These are phyloP conservation scores for Eudemis profundana DNA, from an alignment of 2,888 invertebrate species.

Conservation along the genomic window DNA sequence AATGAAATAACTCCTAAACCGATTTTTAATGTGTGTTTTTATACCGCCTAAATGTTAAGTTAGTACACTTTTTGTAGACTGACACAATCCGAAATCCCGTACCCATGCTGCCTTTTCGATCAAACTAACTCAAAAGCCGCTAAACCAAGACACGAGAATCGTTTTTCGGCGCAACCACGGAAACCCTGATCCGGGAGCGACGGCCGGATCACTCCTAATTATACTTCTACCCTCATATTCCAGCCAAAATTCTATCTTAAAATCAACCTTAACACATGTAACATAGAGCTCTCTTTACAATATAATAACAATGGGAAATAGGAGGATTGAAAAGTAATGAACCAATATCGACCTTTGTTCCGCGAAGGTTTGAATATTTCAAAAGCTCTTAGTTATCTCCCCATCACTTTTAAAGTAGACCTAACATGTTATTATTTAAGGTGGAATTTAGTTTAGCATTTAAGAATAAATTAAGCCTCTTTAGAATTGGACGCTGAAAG, in stretches of 20 bases:
- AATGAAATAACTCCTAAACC: no score
- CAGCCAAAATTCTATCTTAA: not conserved
- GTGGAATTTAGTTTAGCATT: not conserved
- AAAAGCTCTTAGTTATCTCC: not conserved
- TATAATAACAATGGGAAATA: not conserved
- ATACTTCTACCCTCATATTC: not conserved
- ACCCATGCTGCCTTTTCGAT: slow-evolving; percentile 7
- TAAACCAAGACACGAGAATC: slow-evolving; percentile 33
- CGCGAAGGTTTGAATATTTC: slow-evolving; percentile 8
- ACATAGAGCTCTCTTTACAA: not conserved
- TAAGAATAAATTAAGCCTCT: no score
- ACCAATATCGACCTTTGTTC: not conserved
- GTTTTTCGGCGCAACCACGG: slow-evolving; percentile 24
- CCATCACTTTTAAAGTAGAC: not conserved
- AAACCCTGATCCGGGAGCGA: slow-evolving; percentile 8
- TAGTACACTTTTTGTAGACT: not conserved
- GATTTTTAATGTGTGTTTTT: no score
- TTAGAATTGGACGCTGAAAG: no score
- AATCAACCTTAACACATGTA: not conserved
- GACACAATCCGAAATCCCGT: not conserved
- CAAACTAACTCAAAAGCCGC: slow-evolving; percentile 31
- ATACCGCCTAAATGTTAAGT: no score
- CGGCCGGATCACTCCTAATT: not conserved
- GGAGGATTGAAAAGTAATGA: not conserved
- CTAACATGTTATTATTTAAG: not conserved